phyloP scores from a whole-genome alignment of 2,113 vertebrate species.

The Terrapene triunguis region DNA sequence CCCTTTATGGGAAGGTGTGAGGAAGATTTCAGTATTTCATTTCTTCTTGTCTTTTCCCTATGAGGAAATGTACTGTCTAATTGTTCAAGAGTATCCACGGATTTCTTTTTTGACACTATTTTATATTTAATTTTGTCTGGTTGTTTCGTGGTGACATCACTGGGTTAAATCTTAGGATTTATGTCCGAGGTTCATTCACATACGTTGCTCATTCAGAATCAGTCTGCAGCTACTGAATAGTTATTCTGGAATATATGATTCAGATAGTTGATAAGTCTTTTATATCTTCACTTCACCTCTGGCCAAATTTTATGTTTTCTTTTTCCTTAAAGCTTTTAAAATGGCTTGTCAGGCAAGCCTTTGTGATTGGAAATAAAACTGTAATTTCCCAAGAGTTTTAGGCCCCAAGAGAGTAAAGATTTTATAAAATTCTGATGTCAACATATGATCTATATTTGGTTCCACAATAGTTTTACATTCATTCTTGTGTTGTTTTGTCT shows the following conservation, averaged over 20 bases:
- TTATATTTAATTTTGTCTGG: background rate
- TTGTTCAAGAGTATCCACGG: slow-evolving; percentile 4
- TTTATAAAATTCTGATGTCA: too few relatives aligned
- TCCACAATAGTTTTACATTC: background rate
- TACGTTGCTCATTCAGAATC: background rate
- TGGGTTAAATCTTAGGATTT: background rate
- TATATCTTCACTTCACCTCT: background rate
- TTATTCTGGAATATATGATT: background rate
- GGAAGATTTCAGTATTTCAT: background rate
- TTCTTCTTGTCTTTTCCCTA: background rate
- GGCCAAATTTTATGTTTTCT: background rate
- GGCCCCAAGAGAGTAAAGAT: too few relatives aligned
- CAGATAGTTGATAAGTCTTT: background rate
- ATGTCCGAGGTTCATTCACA: background rate
- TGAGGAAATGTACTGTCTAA: background rate
- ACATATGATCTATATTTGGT: background rate
- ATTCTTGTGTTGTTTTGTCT: background rate
- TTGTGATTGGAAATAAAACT: background rate
- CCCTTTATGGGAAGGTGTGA: background rate
- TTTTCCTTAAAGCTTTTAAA: background rate
- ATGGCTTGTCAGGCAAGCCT: background rate
- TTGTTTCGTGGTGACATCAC: background rate
- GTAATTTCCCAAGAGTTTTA: background rate
- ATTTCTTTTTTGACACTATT: background rate
- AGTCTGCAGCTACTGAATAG: background rate